Base-by-base conservation (phyloP, 2,797 vertebrate genomes). In the Ctenopoma kingsleyae region DNA sequence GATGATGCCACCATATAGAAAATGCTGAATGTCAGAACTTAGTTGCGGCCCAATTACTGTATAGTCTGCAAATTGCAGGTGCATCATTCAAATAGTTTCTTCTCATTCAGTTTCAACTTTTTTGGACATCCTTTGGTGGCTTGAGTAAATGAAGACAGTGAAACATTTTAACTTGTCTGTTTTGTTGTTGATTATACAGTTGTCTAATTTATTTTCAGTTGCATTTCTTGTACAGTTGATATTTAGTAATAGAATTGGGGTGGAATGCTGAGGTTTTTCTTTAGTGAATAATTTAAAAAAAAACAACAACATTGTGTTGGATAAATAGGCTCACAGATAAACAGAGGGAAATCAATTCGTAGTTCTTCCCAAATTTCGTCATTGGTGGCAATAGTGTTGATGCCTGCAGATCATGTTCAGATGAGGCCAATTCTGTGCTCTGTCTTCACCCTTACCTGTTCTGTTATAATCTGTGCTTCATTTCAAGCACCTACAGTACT, bases 121-220 rank as follows among this genome's bases (percentile, higher is more conserved):
- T 67, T 56, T 51, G 43, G 16, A 13, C 36, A 4, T 17, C 10
- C 25, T 46, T 16, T 43, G 19, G 20, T 27, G 35, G 32, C 2
- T 40, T 40, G 13, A 36, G 35, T 36, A 36, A 36, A 36, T 2
- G 11, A 10, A 36, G 11, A 12, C 35, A 30, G 6, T 51, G 23
- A 41, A 23, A 38, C 16, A 40, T 44, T 74, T 59, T 23, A 54
- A 47, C 8, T 40, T 43, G 6, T n/a, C 12, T 61, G 48, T 68
- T 63, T 47, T 63, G 12, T 50, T 60, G 49, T 19, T 15, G 35
- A 63, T 63, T 15, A 50, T 23, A 22, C 23, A 55, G 48, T 51
- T 12, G 50, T 32, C 58, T 44, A 53, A 40, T 43, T 48, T 8
- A 27, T 69, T 55, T 74, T 8, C 6, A 35, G 12, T 35, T 52